Conservation (phyloP, 2,797 vertebrate genomes). For the Myoxocephalus aenaeus region DNA sequence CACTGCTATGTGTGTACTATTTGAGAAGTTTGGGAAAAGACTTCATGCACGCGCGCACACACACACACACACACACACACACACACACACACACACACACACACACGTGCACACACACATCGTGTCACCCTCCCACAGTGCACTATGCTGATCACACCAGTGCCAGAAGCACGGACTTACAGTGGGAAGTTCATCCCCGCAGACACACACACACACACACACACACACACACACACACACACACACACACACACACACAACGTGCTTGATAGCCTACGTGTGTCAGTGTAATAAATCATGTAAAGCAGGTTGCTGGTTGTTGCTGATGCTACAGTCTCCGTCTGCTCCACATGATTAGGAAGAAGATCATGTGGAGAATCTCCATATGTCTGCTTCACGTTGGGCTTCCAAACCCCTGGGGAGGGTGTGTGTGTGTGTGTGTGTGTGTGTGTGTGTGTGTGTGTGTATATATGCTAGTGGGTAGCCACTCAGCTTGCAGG, state of each 20-base stretch:
- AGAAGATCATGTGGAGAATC: constrained; percentile 80
- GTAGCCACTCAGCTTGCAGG: constrained; percentile 40
- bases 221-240: not conserved
- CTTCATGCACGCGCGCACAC: constrained; percentile 1
- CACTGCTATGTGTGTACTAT: not conserved
- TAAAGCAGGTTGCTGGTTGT: constrained; percentile 80
- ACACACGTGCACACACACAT: constrained; percentile 6
- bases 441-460: constrained; percentile 40
- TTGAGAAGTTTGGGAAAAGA: constrained; percentile 14
- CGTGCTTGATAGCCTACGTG: constrained; percentile 41
- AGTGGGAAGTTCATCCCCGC: constrained; percentile 32
- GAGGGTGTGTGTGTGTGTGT: constrained; percentile 37
- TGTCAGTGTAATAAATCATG: constrained; percentile 80
- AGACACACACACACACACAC: not conserved
- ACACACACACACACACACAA: constrained; percentile 2
- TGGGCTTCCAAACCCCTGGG: constrained; percentile 64
- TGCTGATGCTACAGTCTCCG: constrained; percentile 78
- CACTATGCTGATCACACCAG: constrained; percentile 10
- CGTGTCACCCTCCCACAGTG: constrained; percentile 29
- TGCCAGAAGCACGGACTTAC: constrained; percentile 50
- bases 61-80: not conserved
- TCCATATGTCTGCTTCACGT: constrained; percentile 75
- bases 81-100: not conserved
- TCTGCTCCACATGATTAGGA: constrained; percentile 81
- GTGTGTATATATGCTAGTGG: constrained; percentile 45